Conservation (phyloP, 2,797 vertebrate genomes). For the Clarias platycephalus region DNA sequence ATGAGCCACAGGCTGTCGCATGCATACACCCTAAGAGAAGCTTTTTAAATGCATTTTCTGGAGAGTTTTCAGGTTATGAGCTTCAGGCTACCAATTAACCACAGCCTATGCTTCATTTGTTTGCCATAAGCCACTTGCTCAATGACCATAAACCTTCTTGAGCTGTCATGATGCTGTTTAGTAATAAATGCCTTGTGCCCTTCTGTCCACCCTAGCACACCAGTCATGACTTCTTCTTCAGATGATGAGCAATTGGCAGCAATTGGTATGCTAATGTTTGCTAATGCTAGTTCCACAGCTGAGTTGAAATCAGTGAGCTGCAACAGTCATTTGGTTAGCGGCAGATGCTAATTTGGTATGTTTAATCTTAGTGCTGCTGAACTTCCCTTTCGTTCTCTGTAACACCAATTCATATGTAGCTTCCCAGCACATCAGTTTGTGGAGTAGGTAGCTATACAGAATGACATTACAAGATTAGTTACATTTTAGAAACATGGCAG, state of each 20-base stretch:
- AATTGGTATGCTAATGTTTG: conserved; percentile 18
- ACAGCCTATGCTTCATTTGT: conserved; percentile 34
- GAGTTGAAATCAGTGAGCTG: conserved; percentile 6
- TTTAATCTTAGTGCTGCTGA: not conserved
- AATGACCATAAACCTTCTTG: conserved; percentile 32
- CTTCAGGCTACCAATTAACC: conserved; percentile 33
- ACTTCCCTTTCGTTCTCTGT: not conserved
- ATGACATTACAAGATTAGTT: not conserved
- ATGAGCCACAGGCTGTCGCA: conserved; percentile 2
- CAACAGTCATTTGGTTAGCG: conserved; percentile 3
- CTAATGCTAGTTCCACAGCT: conserved; percentile 18
- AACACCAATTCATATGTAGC: not conserved
- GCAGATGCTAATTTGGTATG: conserved; percentile 14
- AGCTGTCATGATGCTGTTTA: conserved; percentile 22
- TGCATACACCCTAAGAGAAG: not conserved
- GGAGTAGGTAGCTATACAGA: not conserved
- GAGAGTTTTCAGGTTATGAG: conserved; percentile 17
- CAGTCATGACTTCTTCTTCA: conserved; percentile 7
- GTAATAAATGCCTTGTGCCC: conserved; percentile 31
- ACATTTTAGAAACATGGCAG: not conserved
- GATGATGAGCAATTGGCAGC: not conserved
- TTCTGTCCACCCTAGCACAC: conserved; percentile 5
- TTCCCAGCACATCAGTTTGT: not conserved
- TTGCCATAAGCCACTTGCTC: conserved; percentile 42
- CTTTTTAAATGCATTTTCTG: conserved; percentile 28